A percentile compares a stretch with the other conserved stretches of the same genome.
Conservation (phyloP, 2,888 invertebrate species). For the Drosophila vallismaia region DNA sequence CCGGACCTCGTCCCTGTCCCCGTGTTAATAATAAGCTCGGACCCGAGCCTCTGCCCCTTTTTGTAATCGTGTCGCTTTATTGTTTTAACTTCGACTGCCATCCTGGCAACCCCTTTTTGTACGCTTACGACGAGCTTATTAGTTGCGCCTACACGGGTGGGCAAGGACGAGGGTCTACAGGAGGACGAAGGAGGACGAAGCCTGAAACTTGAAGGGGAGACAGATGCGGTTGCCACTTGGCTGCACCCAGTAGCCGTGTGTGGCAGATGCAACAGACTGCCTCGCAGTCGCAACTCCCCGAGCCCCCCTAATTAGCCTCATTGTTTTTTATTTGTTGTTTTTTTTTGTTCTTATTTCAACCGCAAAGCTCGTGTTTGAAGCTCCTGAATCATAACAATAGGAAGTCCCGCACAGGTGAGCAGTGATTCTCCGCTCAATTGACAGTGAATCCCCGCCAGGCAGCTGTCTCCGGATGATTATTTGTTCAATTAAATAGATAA, state of each 20-base stretch:
- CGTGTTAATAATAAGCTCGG: slow-evolving; percentile 74
- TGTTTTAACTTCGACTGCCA: slow-evolving; percentile 62
- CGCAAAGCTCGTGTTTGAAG: not conserved
- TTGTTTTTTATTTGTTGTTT: not conserved
- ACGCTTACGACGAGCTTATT: slow-evolving; percentile 62
- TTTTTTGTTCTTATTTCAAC: not conserved
- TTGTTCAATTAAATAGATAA: not conserved
- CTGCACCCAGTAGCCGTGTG: slow-evolving; percentile 46
- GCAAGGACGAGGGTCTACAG: not conserved
- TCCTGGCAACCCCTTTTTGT: slow-evolving; percentile 54
- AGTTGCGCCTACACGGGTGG: slow-evolving; percentile 63
- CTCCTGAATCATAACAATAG: not conserved
- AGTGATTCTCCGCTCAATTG: not conserved
- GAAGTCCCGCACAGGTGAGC: not conserved
- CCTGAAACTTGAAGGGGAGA: slow-evolving; percentile 6
- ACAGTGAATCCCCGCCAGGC: not conserved
- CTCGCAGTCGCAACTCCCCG: not conserved
- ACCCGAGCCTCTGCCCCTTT: slow-evolving; percentile 17
- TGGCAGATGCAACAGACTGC: slow-evolving; percentile 36
- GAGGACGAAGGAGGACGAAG: slow-evolving; percentile 12
- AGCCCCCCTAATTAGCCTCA: slow-evolving; percentile 34
- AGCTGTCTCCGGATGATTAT: not conserved
- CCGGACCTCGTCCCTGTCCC: not conserved
- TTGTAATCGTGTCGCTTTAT: slow-evolving; percentile 67
- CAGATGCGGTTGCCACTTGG: slow-evolving; percentile 73